Percentiles rank a stretch among this genome's conserved stretches.
Evolutionary conservation across 1,140 invertebrate genomes (phyloP).

Genomic region (Pseudomyrmex cubaensis): DNA sequence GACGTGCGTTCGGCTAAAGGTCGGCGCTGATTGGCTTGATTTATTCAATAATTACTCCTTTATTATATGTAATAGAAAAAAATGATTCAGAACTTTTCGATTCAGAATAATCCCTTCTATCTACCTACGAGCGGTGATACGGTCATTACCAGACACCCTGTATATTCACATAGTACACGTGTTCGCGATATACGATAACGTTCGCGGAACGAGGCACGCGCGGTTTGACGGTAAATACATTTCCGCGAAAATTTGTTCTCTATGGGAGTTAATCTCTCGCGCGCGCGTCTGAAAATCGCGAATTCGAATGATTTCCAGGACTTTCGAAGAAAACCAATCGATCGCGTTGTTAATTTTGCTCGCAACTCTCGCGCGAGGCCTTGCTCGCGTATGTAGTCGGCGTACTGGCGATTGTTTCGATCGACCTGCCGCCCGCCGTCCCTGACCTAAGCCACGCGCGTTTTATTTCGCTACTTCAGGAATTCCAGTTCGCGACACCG

Average conservation of each 20-base stretch:
- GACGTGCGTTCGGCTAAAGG: too few relatives aligned
- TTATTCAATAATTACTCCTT: too few relatives aligned
- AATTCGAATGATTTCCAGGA: not conserved
- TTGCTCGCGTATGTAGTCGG: slow-evolving; percentile 28
- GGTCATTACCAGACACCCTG: too few relatives aligned
- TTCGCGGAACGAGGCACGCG: slow-evolving; percentile 1
- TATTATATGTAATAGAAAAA: too few relatives aligned
- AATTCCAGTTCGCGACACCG: slow-evolving; percentile 43
- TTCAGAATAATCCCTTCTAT: too few relatives aligned
- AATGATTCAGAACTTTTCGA: too few relatives aligned
- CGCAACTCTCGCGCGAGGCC: not conserved
- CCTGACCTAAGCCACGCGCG: slow-evolving; percentile 70
- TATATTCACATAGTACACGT: not conserved
- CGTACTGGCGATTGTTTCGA: slow-evolving; percentile 60
- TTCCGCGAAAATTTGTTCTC: slow-evolving; percentile 12
- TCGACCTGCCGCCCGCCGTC: slow-evolving; percentile 64
- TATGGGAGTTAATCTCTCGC: not conserved
- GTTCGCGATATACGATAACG: not conserved
- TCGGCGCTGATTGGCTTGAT: too few relatives aligned
- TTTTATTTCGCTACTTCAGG: slow-evolving; percentile 61
- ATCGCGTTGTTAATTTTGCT: not conserved
- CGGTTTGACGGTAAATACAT: too few relatives aligned
- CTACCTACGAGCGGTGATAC: too few relatives aligned
- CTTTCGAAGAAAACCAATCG: not conserved
- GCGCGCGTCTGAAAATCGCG: not conserved